These are phyloP conservation scores for Hippoglossus stenolepis DNA, from an alignment of 2,113 vertebrate genomes.

Conservation along the genomic window DNA sequence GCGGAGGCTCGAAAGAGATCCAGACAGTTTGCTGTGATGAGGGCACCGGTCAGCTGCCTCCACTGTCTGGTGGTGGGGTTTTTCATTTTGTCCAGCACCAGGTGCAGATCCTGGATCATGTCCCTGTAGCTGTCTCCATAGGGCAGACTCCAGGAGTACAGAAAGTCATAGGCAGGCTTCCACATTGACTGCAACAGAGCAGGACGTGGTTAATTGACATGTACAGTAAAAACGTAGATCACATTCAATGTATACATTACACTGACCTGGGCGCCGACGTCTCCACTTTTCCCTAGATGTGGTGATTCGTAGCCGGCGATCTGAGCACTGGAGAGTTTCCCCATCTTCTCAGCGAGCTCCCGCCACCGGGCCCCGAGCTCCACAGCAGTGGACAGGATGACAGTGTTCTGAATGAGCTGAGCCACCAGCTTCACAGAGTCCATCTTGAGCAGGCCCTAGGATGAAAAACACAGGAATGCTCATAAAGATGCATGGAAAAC, in stretches of 20 bases:
- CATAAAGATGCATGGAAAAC: not conserved
- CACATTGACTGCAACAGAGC: slow-evolving; percentile 90
- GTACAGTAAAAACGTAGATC: not conserved
- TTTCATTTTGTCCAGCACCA: slow-evolving; percentile 95
- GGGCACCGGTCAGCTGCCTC: slow-evolving; percentile 91
- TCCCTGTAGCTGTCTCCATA: slow-evolving; percentile 91
- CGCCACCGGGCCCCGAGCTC: slow-evolving; percentile 92
- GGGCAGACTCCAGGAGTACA: slow-evolving; percentile 91
- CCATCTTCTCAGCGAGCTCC: slow-evolving; percentile 90
- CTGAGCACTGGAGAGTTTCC: slow-evolving; percentile 89
- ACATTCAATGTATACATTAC: not conserved
- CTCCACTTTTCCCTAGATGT: slow-evolving; percentile 86
- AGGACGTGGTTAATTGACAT: slow-evolving; percentile 5
- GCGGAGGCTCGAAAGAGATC: slow-evolving; percentile 86
- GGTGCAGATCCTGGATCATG: slow-evolving; percentile 93
- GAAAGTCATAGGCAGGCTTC: slow-evolving; percentile 98
- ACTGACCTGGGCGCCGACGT: slow-evolving; percentile 85
- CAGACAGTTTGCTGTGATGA: slow-evolving; percentile 93
- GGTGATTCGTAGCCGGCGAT: slow-evolving; percentile 91
- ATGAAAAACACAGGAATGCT: not conserved
- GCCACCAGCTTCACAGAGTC: slow-evolving; percentile 89
- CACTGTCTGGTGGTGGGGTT: slow-evolving; percentile 93
- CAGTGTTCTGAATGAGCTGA: slow-evolving; percentile 89
- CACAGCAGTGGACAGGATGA: slow-evolving; percentile 93
- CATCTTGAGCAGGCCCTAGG: slow-evolving; percentile 92